Evolutionary conservation across 1,140 invertebrate species (phyloP).

Genomic region (Drosophila nigrodunni): DNA sequence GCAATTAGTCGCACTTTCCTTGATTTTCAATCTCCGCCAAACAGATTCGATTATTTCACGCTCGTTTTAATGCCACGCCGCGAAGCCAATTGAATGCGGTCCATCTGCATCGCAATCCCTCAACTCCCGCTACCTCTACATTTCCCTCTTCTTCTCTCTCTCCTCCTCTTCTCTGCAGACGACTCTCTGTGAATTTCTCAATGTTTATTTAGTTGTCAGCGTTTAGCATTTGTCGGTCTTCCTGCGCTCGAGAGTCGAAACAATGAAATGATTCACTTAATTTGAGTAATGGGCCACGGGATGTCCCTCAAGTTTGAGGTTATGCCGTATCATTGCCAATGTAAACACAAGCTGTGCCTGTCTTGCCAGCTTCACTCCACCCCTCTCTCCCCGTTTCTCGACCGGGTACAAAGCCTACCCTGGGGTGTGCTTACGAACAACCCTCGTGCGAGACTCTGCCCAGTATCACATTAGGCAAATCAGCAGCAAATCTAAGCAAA

Average conservation of each 20-base stretch:
- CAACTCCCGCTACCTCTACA: not conserved
- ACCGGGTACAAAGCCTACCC: conserved; percentile 63
- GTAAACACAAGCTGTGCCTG: conserved; percentile 61
- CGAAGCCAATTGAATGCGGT: conserved; percentile 81
- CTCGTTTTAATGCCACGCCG: conserved; percentile 71
- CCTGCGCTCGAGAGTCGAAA: conserved; percentile 59
- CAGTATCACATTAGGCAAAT: conserved; percentile 55
- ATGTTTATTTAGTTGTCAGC: conserved; percentile 84
- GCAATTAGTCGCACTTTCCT: not conserved
- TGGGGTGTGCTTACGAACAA: conserved; percentile 56
- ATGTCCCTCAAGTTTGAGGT: conserved; percentile 64
- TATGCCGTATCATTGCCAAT: conserved; percentile 79
- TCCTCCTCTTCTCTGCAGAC: too few species aligned
- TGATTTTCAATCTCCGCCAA: not conserved
- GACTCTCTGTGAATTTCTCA: conserved; percentile 61
- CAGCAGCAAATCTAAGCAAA: conserved; percentile 43
- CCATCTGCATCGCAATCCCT: conserved; percentile 9
- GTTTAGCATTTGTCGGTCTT: conserved; percentile 67
- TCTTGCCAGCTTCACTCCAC: conserved; percentile 5
- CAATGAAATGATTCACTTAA: conserved; percentile 83
- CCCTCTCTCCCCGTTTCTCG: not conserved
- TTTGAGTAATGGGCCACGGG: conserved; percentile 79
- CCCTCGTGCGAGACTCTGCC: conserved; percentile 1
- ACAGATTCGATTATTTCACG: conserved; percentile 60
- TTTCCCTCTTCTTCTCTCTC: conserved; percentile 19